Percentiles rank a stretch among this genome's conserved stretches.
Conservation (phyloP, 2,888 invertebrate species). For the Plagodis dolabraria region DNA sequence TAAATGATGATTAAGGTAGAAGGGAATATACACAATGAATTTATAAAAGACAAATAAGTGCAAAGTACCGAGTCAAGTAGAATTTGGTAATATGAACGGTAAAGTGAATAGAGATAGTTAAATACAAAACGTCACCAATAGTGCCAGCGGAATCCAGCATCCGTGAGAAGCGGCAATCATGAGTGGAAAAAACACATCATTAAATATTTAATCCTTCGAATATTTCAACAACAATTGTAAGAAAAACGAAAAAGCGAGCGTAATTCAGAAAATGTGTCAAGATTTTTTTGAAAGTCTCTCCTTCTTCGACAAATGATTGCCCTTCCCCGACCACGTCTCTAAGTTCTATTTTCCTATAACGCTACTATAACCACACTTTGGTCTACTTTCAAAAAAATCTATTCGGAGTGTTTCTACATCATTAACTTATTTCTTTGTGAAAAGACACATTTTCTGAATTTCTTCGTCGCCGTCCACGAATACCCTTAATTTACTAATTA, state of each 20-base stretch:
- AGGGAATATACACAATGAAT: constrained; percentile 3
- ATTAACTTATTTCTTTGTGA: constrained; percentile 86
- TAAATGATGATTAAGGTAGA: background rate
- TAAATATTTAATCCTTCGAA: constrained; percentile 61
- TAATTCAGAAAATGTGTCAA: constrained; percentile 90
- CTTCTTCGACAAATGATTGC: constrained; percentile 84
- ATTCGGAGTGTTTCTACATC: constrained; percentile 71
- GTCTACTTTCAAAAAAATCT: constrained; percentile 87
- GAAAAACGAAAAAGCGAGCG: constrained; percentile 67
- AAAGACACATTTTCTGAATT: constrained; percentile 93
- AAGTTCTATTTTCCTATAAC: constrained; percentile 55
- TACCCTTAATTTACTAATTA: constrained; percentile 49
- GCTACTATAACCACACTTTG: constrained; percentile 80
- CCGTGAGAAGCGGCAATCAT: constrained; percentile 85
- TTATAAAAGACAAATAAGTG: constrained; percentile 1
- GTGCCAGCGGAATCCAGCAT: constrained; percentile 79
- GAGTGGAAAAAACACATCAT: constrained; percentile 83
- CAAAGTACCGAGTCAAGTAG: constrained; percentile 65
- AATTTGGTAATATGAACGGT: constrained; percentile 54
- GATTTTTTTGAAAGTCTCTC: constrained; percentile 83
- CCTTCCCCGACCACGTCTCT: constrained; percentile 57
- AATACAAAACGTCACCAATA: constrained; percentile 72
- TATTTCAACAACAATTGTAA: constrained; percentile 50
- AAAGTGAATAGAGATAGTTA: constrained; percentile 44
- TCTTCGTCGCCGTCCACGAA: constrained; percentile 55